Percentiles rank a stretch among this genome's conserved stretches.
These are phyloP conservation scores for Sciurus niger DNA, from an alignment of 2,113 vertebrate species.

Conservation along the genomic window DNA sequence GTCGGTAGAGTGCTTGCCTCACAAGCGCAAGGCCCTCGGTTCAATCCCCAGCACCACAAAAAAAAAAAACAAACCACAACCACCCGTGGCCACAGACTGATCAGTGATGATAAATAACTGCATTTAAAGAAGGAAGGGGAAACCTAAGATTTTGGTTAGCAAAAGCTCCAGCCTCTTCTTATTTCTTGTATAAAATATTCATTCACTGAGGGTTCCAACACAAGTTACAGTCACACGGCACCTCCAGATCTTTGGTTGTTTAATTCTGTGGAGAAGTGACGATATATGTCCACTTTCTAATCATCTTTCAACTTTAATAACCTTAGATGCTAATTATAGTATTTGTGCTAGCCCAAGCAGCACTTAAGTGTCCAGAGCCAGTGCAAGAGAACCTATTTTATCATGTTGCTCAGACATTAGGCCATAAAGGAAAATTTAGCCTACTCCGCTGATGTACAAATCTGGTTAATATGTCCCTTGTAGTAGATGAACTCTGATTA, in stretches of 20 bases:
- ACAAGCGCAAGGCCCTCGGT: too few relatives aligned
- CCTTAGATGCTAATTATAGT: conserved; percentile 55
- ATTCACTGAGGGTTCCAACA: neutral
- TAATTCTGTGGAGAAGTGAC: conserved; percentile 30
- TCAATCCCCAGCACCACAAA: too few relatives aligned
- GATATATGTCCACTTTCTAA: conserved; percentile 56
- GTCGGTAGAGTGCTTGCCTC: too few relatives aligned
- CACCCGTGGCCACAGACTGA: conserved; percentile 23
- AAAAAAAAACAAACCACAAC: neutral
- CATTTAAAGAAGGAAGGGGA: neutral
- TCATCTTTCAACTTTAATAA: conserved; percentile 62
- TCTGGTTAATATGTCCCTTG: conserved; percentile 63
- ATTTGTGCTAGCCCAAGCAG: conserved; percentile 63
- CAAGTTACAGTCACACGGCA: neutral
- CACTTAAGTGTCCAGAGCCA: neutral
- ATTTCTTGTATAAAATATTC: conserved; percentile 18
- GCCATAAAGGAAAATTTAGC: conserved; percentile 66
- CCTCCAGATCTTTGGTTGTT: conserved; percentile 13
- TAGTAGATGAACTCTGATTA: conserved; percentile 54
- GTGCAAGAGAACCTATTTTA: conserved; percentile 9
- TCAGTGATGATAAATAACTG: conserved; percentile 4
- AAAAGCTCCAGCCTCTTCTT: neutral
- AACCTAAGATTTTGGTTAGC: neutral
- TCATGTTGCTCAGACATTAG: conserved; percentile 40
- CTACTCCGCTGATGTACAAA: conserved; percentile 54